Evolutionary conservation across 1,140 invertebrate genomes (phyloP).

Genomic region (Drosophila nigrodunni): DNA sequence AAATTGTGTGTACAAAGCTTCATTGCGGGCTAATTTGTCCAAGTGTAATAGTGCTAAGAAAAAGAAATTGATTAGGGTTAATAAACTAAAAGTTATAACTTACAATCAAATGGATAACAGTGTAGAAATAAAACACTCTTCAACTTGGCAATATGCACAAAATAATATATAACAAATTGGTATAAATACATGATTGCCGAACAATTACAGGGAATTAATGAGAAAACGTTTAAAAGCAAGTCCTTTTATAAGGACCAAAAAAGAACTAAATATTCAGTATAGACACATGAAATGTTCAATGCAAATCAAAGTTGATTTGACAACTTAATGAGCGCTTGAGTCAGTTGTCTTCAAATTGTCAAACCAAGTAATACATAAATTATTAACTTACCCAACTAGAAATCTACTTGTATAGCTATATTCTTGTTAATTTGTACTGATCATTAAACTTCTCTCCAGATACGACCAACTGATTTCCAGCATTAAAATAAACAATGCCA

Average conservation of each 20-base stretch:
- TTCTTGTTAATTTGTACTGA: background rate
- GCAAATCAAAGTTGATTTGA: slow-evolving; percentile 3
- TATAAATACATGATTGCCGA: slow-evolving; percentile 39
- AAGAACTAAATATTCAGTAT: slow-evolving; percentile 17
- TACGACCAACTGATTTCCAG: slow-evolving; percentile 57
- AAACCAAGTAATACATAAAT: slow-evolving; percentile 12
- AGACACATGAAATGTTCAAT: slow-evolving; percentile 26
- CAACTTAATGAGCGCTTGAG: slow-evolving; percentile 11
- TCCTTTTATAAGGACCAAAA: slow-evolving; percentile 51
- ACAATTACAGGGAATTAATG: slow-evolving; percentile 51
- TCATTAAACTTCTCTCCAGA: slow-evolving; percentile 3
- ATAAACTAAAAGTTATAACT: slow-evolving; percentile 1
- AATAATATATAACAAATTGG: slow-evolving; percentile 60
- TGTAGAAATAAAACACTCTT: slow-evolving; percentile 60
- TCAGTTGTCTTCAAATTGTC: background rate
- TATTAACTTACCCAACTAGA: slow-evolving; percentile 21
- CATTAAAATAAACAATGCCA: slow-evolving; percentile 52
- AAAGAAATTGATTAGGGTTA: background rate
- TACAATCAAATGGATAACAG: slow-evolving; percentile 57
- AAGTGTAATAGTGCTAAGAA: slow-evolving; percentile 53
- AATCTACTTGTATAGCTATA: background rate
- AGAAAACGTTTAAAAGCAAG: background rate
- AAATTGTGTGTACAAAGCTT: slow-evolving; percentile 50
- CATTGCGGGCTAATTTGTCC: slow-evolving; percentile 28
- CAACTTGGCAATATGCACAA: slow-evolving; percentile 62